These are phyloP conservation scores for Erebia palarica DNA, from an alignment of 2,888 invertebrate genomes.

Conservation along the genomic window DNA sequence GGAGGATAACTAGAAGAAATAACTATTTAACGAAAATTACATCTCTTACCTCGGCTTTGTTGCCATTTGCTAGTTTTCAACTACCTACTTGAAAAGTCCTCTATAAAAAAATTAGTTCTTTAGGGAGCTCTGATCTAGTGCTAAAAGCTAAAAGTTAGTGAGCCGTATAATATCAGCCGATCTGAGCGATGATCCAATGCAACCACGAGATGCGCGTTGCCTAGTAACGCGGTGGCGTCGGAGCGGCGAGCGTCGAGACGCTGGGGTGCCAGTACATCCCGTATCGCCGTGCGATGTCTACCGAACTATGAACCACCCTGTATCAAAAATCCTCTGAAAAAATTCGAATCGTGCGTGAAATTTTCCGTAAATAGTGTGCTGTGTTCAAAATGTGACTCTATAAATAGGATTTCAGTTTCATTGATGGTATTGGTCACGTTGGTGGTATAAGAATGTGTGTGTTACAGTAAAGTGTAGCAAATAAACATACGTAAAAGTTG, in stretches of 20 bases:
- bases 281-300: constrained; percentile 52
- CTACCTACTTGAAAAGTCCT: not conserved
- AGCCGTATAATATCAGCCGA: constrained; percentile 18
- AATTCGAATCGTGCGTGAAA: constrained; percentile 16
- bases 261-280: constrained; percentile 69
- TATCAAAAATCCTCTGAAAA: constrained; percentile 25
- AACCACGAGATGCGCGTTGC: constrained; percentile 56
- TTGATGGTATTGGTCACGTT: not conserved
- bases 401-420: not conserved
- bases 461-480: not conserved
- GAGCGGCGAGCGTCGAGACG: constrained; percentile 71
- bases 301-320: constrained; percentile 30
- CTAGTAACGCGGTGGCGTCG: constrained; percentile 70
- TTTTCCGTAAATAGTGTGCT: constrained; percentile 12
- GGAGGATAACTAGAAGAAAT: too few species aligned
- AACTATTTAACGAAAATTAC: not conserved
- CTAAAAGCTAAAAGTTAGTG: constrained; percentile 9
- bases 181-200: constrained; percentile 16
- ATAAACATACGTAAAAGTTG: not conserved
- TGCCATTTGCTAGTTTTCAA: not conserved
- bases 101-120: not conserved
- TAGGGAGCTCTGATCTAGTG: not conserved
- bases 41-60: not conserved
- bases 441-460: not conserved
- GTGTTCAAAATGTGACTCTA: constrained; percentile 9